Conservation (phyloP, 2,113 vertebrate genomes). For the Alethe diademata region DNA sequence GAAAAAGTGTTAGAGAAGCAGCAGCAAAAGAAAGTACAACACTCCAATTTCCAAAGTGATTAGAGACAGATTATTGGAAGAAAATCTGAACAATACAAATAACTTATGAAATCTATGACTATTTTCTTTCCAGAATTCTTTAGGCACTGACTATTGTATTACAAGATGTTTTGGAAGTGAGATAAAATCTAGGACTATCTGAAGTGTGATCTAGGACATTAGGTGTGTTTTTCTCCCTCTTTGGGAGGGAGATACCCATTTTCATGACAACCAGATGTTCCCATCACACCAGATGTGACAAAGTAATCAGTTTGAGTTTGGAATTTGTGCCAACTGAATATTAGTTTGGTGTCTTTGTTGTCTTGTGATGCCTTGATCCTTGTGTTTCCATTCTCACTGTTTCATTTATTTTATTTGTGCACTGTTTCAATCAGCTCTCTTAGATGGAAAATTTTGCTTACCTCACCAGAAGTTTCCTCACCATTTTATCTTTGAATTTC, state of each 20-base stretch:
- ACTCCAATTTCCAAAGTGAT: not conserved
- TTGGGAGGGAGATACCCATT: not conserved
- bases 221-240: not conserved
- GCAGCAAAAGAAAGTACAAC: not conserved
- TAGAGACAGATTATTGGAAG: not conserved
- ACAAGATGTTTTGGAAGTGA: not conserved
- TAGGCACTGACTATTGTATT: not conserved
- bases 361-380: not conserved
- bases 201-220: not conserved
- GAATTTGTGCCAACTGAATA: not conserved
- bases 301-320: not conserved
- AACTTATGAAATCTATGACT: not conserved
- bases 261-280: not conserved
- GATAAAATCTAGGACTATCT: not conserved
- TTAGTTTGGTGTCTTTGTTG: not conserved
- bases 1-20: not conserved
- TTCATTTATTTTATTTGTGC: not conserved
- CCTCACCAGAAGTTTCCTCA: not conserved
- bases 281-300: not conserved
- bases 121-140: not conserved
- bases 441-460: not conserved
- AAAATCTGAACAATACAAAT: not conserved
- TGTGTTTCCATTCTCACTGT: not conserved
- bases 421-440: not conserved
- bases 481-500: not conserved